Evolutionary conservation across 1,140 invertebrate species (phyloP).

Genomic region (Drosophila sucinea): DNA sequence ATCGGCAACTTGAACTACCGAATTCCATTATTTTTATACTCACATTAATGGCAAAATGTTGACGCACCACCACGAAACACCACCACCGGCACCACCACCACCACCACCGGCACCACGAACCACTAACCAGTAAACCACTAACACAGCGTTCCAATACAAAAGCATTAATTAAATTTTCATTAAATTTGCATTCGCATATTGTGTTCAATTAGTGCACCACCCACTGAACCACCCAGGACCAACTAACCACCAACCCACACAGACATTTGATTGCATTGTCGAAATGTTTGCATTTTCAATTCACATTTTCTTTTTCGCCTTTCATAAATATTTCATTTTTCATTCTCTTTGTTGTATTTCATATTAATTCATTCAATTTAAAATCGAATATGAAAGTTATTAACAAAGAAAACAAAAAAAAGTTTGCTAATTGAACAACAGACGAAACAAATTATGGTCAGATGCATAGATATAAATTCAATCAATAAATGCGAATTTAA

Average conservation of each 20-base stretch:
- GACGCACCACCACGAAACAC: slow-evolving; percentile 3
- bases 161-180: slow-evolving; percentile 51
- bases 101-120: background rate
- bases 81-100: background rate
- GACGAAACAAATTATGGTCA: background rate
- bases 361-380: background rate
- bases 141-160: background rate
- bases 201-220: slow-evolving; percentile 34
- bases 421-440: slow-evolving; percentile 4
- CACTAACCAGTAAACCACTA: background rate
- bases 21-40: background rate
- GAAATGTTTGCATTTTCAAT: slow-evolving; percentile 1
- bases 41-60: background rate
- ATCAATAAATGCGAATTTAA: background rate
- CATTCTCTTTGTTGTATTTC: slow-evolving; percentile 1
- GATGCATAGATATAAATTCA: background rate
- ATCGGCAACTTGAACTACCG: background rate
- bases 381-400: background rate
- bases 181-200: slow-evolving; percentile 40
- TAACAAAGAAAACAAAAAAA: slow-evolving; percentile 5
- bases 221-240: slow-evolving; percentile 9
- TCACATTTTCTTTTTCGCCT: background rate
- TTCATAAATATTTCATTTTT: slow-evolving; percentile 3
- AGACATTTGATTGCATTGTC: background rate
- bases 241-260: background rate